Conservation (phyloP, 1,140 invertebrate species). For the Eumeta japonica region DNA sequence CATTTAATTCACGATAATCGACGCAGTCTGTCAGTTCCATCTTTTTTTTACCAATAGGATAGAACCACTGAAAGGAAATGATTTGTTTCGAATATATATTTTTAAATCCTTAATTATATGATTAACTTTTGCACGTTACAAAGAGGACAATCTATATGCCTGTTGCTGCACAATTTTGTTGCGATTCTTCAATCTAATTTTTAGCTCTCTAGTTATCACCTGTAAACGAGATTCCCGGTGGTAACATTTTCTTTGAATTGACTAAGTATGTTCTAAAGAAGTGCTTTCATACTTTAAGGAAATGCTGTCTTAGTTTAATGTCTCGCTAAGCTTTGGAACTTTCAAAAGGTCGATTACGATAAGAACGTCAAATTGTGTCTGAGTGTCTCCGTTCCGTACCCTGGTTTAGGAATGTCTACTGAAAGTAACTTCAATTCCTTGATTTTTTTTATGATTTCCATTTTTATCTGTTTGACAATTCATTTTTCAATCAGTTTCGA, state of each 20-base stretch:
- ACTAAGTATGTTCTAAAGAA: constrained; percentile 3
- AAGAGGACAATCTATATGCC: constrained; percentile 21
- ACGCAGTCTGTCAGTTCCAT: constrained; percentile 18
- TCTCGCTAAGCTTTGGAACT: constrained; percentile 12
- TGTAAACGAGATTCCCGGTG: constrained; percentile 7
- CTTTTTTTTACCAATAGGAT: constrained; percentile 22
- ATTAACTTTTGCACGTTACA: constrained; percentile 11
- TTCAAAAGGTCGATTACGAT: constrained; percentile 14
- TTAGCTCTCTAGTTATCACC: constrained; percentile 13
- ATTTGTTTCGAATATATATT: constrained; percentile 12
- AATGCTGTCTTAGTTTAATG: constrained; percentile 4
- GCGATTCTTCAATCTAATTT: constrained; percentile 12
- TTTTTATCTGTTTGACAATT: too few species aligned
- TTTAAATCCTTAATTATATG: constrained; percentile 10
- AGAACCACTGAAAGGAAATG: constrained; percentile 16
- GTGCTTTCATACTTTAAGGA: constrained; percentile 2
- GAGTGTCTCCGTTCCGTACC: too few species aligned
- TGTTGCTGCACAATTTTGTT: constrained; percentile 19
- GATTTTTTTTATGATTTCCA: too few species aligned
- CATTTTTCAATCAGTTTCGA: too few species aligned
- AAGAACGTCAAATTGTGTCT: constrained; percentile 13
- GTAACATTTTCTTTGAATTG: constrained; percentile 12
- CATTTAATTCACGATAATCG: constrained; percentile 24
- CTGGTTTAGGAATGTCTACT: too few species aligned
- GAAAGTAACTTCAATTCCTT: too few species aligned